Percentiles rank a stretch among this genome's conserved stretches.
Evolutionary conservation across 2,113 vertebrate genomes (phyloP).

Genomic region (Tragelaphus buxtoni): DNA sequence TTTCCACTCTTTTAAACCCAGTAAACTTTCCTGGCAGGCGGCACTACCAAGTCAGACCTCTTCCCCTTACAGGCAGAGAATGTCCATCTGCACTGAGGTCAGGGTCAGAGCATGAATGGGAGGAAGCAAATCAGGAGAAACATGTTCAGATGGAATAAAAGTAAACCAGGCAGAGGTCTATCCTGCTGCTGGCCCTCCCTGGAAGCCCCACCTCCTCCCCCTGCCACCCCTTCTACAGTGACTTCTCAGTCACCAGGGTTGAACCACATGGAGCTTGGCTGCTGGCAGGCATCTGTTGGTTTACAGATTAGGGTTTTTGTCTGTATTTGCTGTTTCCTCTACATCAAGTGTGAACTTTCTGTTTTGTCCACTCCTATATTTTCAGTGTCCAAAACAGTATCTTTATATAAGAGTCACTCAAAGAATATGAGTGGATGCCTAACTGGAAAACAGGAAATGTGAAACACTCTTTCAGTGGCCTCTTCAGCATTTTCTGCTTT

Average conservation of each 20-base stretch:
- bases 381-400: background rate
- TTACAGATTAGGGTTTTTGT: background rate
- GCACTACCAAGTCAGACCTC: background rate
- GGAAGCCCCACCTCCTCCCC: background rate
- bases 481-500: background rate
- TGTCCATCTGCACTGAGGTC: background rate
- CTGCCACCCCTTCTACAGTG: background rate
- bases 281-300: background rate
- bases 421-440: background rate
- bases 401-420: background rate
- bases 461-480: background rate
- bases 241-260: background rate
- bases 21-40: background rate
- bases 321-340: background rate
- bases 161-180: background rate
- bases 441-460: background rate
- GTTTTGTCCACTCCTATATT: background rate
- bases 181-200: background rate
- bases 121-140: background rate
- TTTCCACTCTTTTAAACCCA: background rate
- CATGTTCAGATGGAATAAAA: background rate
- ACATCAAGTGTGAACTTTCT: background rate
- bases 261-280: background rate
- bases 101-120: background rate
- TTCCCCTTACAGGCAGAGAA: background rate